Evolutionary conservation across 1,140 invertebrate genomes (phyloP).

Genomic region (Rhynchophorus ferrugineus): DNA sequence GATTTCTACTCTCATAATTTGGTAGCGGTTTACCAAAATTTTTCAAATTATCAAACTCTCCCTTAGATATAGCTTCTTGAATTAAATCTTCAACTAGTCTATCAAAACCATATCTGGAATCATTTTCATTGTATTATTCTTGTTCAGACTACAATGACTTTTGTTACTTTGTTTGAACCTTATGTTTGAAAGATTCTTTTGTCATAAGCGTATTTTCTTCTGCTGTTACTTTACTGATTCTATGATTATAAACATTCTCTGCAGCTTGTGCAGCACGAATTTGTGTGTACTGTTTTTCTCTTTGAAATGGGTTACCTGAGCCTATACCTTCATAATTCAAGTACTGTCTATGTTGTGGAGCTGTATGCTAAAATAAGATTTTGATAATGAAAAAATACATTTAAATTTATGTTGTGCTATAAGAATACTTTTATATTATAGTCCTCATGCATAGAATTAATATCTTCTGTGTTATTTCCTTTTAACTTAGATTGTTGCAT

Average conservation of each 20-base stretch:
- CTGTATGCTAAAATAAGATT: constrained; percentile 65
- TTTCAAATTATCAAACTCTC: constrained; percentile 77
- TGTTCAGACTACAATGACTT: too few species aligned
- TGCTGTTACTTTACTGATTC: constrained; percentile 57
- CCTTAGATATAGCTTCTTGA: constrained; percentile 80
- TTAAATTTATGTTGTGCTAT: too few species aligned
- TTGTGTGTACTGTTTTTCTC: constrained; percentile 67
- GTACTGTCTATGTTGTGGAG: constrained; percentile 82
- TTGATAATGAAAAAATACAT: too few species aligned
- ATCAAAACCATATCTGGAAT: constrained; percentile 69
- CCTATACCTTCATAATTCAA: constrained; percentile 72
- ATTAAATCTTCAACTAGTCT: constrained; percentile 84
- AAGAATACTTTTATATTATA: constrained; percentile 41
- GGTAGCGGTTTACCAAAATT: constrained; percentile 75
- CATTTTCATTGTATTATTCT: too few species aligned
- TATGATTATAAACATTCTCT: constrained; percentile 67
- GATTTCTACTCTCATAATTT: constrained; percentile 59
- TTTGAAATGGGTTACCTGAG: constrained; percentile 64
- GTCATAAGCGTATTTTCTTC: constrained; percentile 59
- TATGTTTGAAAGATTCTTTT: constrained; percentile 51
- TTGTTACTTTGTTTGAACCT: constrained; percentile 70
- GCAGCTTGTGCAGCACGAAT: constrained; percentile 62
- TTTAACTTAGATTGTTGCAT: constrained; percentile 48
- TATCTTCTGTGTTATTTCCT: constrained; percentile 39
- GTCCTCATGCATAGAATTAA: constrained; percentile 46